phyloP scores from a whole-genome alignment of 2,888 invertebrate genomes.

The Acanthopleura granulata region DNA sequence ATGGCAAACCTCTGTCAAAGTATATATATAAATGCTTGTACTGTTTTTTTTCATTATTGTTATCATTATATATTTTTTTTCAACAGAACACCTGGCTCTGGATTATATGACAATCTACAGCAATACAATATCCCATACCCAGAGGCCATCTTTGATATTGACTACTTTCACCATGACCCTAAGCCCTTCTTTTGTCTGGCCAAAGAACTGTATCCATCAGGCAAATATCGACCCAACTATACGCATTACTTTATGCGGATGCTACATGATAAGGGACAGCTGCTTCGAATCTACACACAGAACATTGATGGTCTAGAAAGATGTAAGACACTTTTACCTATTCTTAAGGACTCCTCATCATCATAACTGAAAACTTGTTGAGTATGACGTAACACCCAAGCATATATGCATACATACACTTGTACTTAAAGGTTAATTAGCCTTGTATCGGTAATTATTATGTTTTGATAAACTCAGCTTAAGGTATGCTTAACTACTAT shows the following conservation, averaged over 20 bases:
- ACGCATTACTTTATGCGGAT: conserved; percentile 70
- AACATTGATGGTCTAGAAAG: conserved; percentile 71
- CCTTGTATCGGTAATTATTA: no score
- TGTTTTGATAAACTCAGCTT: no score
- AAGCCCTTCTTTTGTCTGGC: conserved; percentile 70
- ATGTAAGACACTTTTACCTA: conserved; percentile 56
- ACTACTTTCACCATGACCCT: conserved; percentile 69
- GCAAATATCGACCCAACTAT: conserved; percentile 70
- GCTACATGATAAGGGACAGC: conserved; percentile 67
- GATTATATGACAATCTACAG: conserved; percentile 70
- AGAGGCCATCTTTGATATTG: conserved; percentile 71
- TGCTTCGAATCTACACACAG: conserved; percentile 71
- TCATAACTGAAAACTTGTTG: no score
- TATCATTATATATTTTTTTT: no score
- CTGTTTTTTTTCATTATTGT: no score
- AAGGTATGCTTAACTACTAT: no score
- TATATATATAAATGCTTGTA: no score
- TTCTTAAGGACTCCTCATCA: no score
- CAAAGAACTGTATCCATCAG: conserved; percentile 69
- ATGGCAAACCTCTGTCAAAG: no score
- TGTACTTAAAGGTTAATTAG: no score
- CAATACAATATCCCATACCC: conserved; percentile 70
- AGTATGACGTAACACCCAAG: no score
- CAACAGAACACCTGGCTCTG: conserved; percentile 69
- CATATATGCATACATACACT: no score